Evolutionary conservation across 2,797 vertebrate genomes (phyloP).

Genomic region (Phoxinus dragarum): DNA sequence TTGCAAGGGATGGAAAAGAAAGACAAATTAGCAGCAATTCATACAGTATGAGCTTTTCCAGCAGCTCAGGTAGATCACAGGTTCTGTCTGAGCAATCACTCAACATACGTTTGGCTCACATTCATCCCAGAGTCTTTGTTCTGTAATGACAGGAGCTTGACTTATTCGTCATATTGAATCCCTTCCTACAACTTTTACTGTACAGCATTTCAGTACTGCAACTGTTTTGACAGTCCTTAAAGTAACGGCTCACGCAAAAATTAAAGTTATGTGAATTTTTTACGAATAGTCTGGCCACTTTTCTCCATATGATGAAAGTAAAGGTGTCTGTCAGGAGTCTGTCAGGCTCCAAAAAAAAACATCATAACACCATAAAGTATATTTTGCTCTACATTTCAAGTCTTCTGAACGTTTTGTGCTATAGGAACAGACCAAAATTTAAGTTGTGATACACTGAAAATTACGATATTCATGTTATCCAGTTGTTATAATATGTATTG

Average conservation of each 20-base stretch:
- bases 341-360: not conserved
- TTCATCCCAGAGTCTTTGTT: slow-evolving; percentile 22
- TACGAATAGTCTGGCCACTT: not conserved
- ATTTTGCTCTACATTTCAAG: not conserved
- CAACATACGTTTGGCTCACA: slow-evolving; percentile 12
- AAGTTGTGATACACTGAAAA: too few relatives aligned
- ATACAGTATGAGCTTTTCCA: not conserved
- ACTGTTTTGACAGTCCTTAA: not conserved
- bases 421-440: not conserved
- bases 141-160: not conserved
- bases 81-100: not conserved
- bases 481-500: not conserved
- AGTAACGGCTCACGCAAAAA: not conserved
- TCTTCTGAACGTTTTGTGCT: not conserved
- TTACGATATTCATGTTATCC: too few relatives aligned
- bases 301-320: not conserved
- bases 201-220: not conserved
- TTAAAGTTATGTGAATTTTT: not conserved
- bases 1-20: not conserved
- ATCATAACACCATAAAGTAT: too few relatives aligned
- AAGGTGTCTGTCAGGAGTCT: not conserved
- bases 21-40: slow-evolving; percentile 8
- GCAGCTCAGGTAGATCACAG: not conserved
- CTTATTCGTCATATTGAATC: not conserved
- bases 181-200: not conserved